Base-by-base conservation (phyloP, 2,797 vertebrate species). In the Bucorvus abyssinicus region DNA sequence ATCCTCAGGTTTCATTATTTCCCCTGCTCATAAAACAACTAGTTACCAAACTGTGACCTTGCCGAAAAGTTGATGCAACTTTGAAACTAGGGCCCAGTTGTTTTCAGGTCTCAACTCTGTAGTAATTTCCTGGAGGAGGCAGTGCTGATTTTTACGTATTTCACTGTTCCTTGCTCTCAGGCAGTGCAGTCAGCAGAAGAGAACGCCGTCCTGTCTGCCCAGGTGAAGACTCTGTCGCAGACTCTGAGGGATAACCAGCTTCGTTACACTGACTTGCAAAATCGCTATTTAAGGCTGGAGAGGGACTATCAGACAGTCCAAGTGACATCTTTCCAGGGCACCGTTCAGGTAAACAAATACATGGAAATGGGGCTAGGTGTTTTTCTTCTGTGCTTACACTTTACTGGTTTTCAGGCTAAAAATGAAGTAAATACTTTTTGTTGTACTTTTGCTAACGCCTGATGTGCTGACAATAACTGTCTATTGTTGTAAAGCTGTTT, bases 211-310 rank as follows among this genome's bases (percentile, higher is more conserved):
- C 93, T 98, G 30, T 97, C 98, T 23, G 96, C 97, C 80, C 98
- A 99, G 94, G 79, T 99, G 80, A 98, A 98, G 89, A 84, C 96
- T 1, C 97, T 99, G 12, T 98, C 98, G 9, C 98, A 99, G 83
- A 98, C 98, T 18, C 97, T 99, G 56, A 98, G 98, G 89, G 99
- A 99, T 70, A 98, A 97, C 29, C 98, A 98, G 89, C 93, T 97
- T 26, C 97, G 84, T 78, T 98, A 98, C 84, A 93, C 79, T 23
- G 98, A 98, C 42, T 90, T 98, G 83, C 98, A 99, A 76, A 98
- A 97, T 49, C 98, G 97, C 59, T 98, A 98, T 90, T 95, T 98
- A 47, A 98, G 97, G 93, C 97, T 99, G 87, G 98, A 99, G 75
- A 97, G 92, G 59, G 98, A 98, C 7, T 95, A 95, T n/a, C 98